Percentiles rank a stretch among this genome's conserved stretches.
Evolutionary conservation across 2,113 vertebrate genomes (phyloP).

Genomic region (Gadus macrocephalus): DNA sequence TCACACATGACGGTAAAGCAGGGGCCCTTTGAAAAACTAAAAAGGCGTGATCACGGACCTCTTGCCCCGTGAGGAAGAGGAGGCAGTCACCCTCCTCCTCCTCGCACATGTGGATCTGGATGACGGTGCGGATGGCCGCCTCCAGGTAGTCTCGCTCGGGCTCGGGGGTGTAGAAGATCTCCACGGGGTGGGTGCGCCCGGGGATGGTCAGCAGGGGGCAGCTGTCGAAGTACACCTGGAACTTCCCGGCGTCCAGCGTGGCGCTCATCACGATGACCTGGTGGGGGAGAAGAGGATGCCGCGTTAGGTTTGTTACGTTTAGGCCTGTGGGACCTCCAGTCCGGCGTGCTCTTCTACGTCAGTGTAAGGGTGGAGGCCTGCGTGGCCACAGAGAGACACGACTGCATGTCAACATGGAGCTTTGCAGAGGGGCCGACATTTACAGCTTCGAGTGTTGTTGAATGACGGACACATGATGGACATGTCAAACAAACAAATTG

Average conservation of each 20-base stretch:
- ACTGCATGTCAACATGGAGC: too few species aligned
- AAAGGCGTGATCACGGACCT: slow-evolving; percentile 71
- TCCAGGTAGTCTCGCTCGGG: slow-evolving; percentile 98
- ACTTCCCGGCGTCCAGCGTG: slow-evolving; percentile 96
- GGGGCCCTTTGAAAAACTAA: neutral
- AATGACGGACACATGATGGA: too few species aligned
- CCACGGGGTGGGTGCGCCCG: slow-evolving; percentile 95
- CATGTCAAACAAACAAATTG: too few species aligned
- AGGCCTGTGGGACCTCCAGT: too few species aligned
- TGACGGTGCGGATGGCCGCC: slow-evolving; percentile 96
- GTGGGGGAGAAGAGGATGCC: neutral
- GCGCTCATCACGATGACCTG: slow-evolving; percentile 98
- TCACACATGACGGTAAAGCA: neutral
- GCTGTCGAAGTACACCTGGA: slow-evolving; percentile 97
- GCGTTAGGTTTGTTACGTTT: neutral
- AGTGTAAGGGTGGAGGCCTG: too few species aligned
- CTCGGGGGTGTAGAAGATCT: slow-evolving; percentile 99
- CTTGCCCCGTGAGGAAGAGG: slow-evolving; percentile 96
- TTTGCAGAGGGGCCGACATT: too few species aligned
- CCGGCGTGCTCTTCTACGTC: too few species aligned
- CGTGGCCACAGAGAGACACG: too few species aligned
- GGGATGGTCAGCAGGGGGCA: slow-evolving; percentile 97
- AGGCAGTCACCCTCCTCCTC: slow-evolving; percentile 96
- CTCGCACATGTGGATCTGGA: slow-evolving; percentile 99
- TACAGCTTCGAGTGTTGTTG: too few species aligned